A percentile compares a stretch with the other conserved stretches of the same genome.
phyloP scores from a whole-genome alignment of 2,797 vertebrate genomes.

The Apodemus agrarius region DNA sequence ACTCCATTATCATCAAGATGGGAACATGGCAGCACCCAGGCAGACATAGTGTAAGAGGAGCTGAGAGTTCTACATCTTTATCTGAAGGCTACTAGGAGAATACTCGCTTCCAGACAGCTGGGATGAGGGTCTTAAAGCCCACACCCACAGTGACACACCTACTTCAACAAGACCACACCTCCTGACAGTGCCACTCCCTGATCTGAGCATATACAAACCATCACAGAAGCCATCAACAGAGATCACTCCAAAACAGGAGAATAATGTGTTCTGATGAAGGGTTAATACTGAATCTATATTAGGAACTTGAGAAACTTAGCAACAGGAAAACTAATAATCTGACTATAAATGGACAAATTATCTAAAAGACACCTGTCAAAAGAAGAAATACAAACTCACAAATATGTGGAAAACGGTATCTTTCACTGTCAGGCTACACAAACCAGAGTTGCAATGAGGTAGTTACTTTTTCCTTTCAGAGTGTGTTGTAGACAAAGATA shows the following conservation, averaged over 20 bases:
- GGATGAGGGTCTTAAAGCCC: no score
- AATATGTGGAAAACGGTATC: not conserved
- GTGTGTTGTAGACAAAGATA: not conserved
- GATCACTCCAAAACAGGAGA: not conserved
- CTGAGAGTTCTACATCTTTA: no score
- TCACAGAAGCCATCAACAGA: not conserved
- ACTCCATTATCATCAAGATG: no score
- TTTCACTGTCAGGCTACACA: not conserved
- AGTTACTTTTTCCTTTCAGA: not conserved
- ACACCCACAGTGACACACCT: no score
- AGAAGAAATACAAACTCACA: not conserved
- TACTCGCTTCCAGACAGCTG: no score
- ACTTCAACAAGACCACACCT: no score
- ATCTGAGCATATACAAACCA: no score
- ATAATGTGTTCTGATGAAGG: not conserved
- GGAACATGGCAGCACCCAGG: no score
- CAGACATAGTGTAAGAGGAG: no score
- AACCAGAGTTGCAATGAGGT: not conserved
- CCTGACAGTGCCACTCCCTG: no score
- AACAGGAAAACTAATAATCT: not conserved
- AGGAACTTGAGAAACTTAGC: not conserved
- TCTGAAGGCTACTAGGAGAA: no score
- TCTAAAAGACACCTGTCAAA: not conserved
- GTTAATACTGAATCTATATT: no score
- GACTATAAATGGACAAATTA: not conserved